These are phyloP conservation scores for Drosophila lacteicornis DNA, from an alignment of 1,140 invertebrate genomes.

Conservation along the genomic window DNA sequence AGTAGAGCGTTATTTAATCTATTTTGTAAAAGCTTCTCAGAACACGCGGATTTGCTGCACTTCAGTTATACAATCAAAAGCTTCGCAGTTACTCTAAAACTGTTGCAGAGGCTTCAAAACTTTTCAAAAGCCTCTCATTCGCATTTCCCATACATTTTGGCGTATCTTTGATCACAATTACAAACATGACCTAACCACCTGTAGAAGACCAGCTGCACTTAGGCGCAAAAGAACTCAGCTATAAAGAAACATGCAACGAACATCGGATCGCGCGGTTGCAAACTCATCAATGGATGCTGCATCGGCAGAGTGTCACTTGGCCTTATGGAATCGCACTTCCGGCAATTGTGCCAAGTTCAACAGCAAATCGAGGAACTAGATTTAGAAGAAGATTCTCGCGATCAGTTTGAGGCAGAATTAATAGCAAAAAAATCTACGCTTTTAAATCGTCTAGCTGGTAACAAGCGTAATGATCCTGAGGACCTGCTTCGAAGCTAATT, in stretches of 20 bases:
- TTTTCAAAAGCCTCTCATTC: too few species aligned
- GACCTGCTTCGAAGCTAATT: neutral
- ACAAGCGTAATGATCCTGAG: neutral
- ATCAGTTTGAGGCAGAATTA: neutral
- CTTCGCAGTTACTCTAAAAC: neutral
- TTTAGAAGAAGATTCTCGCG: neutral
- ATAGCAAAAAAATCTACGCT: too few species aligned
- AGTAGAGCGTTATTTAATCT: neutral
- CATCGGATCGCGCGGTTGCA: neutral
- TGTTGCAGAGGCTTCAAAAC: neutral
- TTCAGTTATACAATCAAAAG: neutral
- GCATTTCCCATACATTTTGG: neutral
- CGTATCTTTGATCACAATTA: neutral
- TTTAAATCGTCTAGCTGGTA: too few species aligned
- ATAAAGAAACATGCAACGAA: constrained; percentile 4
- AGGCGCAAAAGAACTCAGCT: neutral
- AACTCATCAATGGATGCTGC: neutral
- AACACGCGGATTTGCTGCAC: neutral
- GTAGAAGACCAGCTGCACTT: neutral
- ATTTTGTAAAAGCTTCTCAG: neutral
- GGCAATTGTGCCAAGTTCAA: too few species aligned
- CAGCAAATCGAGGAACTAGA: neutral
- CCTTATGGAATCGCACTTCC: neutral
- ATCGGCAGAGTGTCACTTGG: constrained; percentile 1
- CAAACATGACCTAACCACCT: neutral